phyloP scores from a whole-genome alignment of 1,140 invertebrate genomes.

The Cylas formicarius region DNA sequence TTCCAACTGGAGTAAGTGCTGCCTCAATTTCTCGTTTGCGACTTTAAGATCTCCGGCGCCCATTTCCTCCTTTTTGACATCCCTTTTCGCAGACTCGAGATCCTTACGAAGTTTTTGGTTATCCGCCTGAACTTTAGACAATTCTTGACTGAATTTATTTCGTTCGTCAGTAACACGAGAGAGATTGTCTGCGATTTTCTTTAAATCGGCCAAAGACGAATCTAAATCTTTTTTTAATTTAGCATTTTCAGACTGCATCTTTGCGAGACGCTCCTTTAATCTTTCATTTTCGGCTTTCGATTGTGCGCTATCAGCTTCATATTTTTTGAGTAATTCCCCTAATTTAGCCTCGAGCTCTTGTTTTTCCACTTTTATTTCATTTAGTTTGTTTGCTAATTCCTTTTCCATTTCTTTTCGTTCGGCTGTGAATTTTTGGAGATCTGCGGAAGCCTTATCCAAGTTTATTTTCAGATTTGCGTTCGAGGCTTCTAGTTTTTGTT shows the following conservation, averaged over 20 bases:
- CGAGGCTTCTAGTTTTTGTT: slow-evolving; percentile 5
- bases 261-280: slow-evolving; percentile 17
- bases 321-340: too few species aligned
- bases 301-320: not conserved
- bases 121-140: slow-evolving; percentile 3
- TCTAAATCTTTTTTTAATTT: slow-evolving; percentile 19
- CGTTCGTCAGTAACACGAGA: slow-evolving; percentile 3
- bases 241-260: slow-evolving; percentile 14
- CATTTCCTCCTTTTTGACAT: slow-evolving; percentile 3
- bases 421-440: not conserved
- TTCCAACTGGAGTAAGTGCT: not conserved
- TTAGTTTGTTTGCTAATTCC: not conserved
- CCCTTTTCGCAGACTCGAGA: not conserved
- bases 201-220: slow-evolving; percentile 5
- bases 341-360: not conserved
- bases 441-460: not conserved
- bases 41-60: not conserved
- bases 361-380: not conserved
- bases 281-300: slow-evolving; percentile 12
- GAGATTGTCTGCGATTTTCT: not conserved
- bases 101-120: slow-evolving; percentile 2
- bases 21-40: not conserved
- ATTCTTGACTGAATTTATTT: slow-evolving; percentile 1
- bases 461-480: slow-evolving; percentile 16
- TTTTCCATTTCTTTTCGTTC: not conserved